Base-by-base conservation (phyloP, 1,140 invertebrate species). In the Rhopalosiphum maidis region DNA sequence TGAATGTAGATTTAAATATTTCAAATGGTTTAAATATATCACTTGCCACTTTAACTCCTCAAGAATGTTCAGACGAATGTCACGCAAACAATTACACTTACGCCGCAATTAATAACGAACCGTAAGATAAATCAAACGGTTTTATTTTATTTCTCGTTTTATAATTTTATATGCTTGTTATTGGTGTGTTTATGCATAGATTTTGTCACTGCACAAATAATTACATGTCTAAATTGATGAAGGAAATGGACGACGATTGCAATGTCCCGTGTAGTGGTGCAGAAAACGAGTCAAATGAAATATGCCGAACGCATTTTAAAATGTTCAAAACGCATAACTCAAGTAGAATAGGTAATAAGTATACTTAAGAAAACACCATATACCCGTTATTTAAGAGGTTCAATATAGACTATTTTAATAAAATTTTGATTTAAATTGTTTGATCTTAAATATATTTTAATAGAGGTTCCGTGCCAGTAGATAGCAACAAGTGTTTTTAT, bases 221-320 rank as follows among this genome's bases (percentile, higher is more conserved):
- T 35, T 91, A 91, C 5, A 48, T 82, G 41, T 91, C 90, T 23
- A 91, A 91, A 91, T 82, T 91, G 35, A 91, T n/a, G 60, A 82
- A 82, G n/a, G 30, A 25, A 35, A 35, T 82, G 8, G 43, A 91
- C 9, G 68, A 48, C 2, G n/a, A 91, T 51, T 91, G 90, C 18
- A 82, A 77, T 90, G 41, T 37, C 0, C 68, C 51, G 22, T 90
- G 7, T 15, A 41, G 4, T 2, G 22, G 23, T 5, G 35, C 37
- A 1, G 37, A 25, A 25, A 90, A 51, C 21, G 21, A 11, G 23
- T 11, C 35, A 7, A 60, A 55, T 0, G 25, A 41, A 4, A 51
- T 21, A 35, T 55, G 51, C 18, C 88, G 6, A 55, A 41, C 21
- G 88, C 51, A 41, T 60, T 51, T 51, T 35, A 89, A 89, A 89